phyloP scores from a whole-genome alignment of 2,113 vertebrate genomes.

The Amblyopsis rosae region DNA sequence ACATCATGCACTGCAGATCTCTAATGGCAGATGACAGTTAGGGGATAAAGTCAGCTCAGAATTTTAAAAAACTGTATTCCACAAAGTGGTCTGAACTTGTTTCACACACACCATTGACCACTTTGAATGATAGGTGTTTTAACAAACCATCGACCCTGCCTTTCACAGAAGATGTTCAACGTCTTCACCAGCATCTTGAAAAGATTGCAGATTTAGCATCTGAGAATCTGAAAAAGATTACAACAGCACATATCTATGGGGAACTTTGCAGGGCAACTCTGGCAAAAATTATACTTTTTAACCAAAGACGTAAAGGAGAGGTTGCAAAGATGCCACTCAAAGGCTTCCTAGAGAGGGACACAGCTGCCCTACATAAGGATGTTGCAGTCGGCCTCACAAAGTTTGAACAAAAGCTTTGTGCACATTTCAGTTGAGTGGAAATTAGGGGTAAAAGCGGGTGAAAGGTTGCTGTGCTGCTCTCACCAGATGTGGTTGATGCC shows the following conservation, averaged over 20 bases:
- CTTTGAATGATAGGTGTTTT: constrained; percentile 6
- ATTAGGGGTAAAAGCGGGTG: constrained; percentile 20
- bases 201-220: constrained; percentile 2
- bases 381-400: constrained; percentile 28
- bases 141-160: constrained; percentile 27
- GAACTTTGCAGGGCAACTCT: constrained; percentile 2
- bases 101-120: constrained; percentile 22
- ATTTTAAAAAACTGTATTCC: constrained; percentile 24
- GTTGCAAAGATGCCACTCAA: constrained; percentile 22
- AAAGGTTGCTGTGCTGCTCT: neutral
- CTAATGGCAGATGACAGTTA: constrained; percentile 27
- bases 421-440: constrained; percentile 25
- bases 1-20: constrained; percentile 38
- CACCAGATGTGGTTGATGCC: neutral
- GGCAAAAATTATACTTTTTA: constrained; percentile 1
- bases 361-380: constrained; percentile 11
- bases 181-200: constrained; percentile 26
- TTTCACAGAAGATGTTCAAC: constrained; percentile 27
- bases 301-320: neutral
- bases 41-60: constrained; percentile 23
- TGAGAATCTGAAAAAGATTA: constrained; percentile 6
- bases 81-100: constrained; percentile 32
- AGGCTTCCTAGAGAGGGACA: constrained; percentile 26
- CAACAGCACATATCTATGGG: constrained; percentile 12
- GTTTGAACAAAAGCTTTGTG: constrained; percentile 29